Base-by-base conservation (phyloP, 1,140 invertebrate genomes). In the Pantala flavescens region DNA sequence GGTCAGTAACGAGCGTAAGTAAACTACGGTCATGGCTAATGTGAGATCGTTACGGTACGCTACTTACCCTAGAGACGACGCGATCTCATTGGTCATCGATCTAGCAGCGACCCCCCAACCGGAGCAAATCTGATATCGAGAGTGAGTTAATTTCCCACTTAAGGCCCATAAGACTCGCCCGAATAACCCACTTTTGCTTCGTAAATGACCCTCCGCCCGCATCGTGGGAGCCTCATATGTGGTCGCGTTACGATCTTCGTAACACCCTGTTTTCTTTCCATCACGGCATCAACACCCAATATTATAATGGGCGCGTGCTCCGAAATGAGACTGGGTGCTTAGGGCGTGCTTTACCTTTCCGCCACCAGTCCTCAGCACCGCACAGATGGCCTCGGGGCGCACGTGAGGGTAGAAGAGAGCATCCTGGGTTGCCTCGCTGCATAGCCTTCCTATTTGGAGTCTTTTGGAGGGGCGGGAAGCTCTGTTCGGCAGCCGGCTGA, bases 111-210 rank as follows among this genome's bases (percentile, higher is more conserved):
- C 2, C 28, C 28, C 12, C 49, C 49, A 19, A 21, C 49, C 12
- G 49, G 49, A 63, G 49, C 49, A 63, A 63, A 63, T 63, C 49
- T 63, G 49, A 63, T 63, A 63, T 63, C n/a, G 16, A 21, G n/a
- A 21, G n/a, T 19, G 49, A 16, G n/a, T 19, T 21, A 19, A 63
- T 19, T 63, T 63, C 49, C 49, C 49, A 21, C 16, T 21, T 63
- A 63, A 63, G 49, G n/a, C 49, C 16, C 49, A n/a, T 21, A 63
- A 63, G 49, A 63, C 49, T 19, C n/a, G 49, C 49, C n/a, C 49
- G 49, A 63, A 63, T 63, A 16, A 21, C 49, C 49, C 49, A 63
- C 49, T 63, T 63, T 63, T 63, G 49, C 49, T 21, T 63, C 49
- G 16, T 21, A 63, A 21, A 21, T 21, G 14, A 16, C 49, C 49